Conservation (phyloP, 2,113 vertebrate genomes). For the Nannospalax galili region DNA sequence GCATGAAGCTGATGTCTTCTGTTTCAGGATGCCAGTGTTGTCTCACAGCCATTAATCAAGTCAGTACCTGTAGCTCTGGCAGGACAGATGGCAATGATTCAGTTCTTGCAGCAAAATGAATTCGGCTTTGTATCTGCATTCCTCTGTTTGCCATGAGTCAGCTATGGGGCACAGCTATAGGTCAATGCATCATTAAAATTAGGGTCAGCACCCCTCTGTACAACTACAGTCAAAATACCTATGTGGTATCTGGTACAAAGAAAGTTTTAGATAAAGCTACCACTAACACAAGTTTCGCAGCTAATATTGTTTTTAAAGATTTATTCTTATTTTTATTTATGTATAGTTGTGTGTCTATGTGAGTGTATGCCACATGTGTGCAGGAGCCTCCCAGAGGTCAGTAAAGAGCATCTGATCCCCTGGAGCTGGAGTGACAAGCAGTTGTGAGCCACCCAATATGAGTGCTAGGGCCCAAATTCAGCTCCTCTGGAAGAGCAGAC, state of each 20-base stretch:
- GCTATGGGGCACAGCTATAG: neutral
- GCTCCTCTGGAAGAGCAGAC: neutral
- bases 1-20: slow-evolving; percentile 9
- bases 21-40: slow-evolving; percentile 65
- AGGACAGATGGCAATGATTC: neutral
- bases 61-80: neutral
- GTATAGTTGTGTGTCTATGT: neutral
- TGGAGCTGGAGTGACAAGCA: neutral
- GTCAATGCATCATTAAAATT: neutral
- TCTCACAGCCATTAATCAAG: slow-evolving; percentile 43
- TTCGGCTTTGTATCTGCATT: neutral
- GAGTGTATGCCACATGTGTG: neutral
- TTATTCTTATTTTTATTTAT: neutral
- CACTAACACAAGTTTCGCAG: neutral
- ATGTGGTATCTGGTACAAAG: neutral
- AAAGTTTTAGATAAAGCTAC: neutral
- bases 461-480: neutral
- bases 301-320: neutral
- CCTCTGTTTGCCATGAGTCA: neutral
- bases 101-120: neutral
- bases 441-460: neutral
- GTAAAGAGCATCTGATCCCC: neutral
- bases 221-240: neutral
- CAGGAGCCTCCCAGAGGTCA: neutral
- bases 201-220: neutral